Base-by-base conservation (phyloP, 2,888 invertebrate genomes). In the Apamea sordens region DNA sequence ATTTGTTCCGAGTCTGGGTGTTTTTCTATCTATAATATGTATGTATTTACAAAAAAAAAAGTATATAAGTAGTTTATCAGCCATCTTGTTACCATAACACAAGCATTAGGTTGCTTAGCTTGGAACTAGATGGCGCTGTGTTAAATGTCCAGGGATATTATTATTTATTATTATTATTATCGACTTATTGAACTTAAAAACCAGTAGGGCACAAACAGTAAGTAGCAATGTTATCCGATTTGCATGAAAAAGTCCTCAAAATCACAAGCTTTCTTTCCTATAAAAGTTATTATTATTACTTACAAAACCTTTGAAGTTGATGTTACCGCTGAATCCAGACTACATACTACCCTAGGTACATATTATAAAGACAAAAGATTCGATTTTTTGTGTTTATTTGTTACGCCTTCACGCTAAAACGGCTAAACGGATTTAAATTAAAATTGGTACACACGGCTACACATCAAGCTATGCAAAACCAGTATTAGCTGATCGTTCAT, bases 191-290 rank as follows among this genome's bases (percentile, higher is more conserved):
- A n/a, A 24, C 47, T 69, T 47, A 18, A 18, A 78, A 69, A 24
- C 44, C 18, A 71, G 18, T 32, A n/a, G 10, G 28, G 13, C 61
- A 32, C 4, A n/a, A 47, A 67, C 3, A 47, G 71, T n/a, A 41
- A 41, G 41, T 41, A 73, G n/a, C 67, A 77, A 73, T 56, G 61
- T 75, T 59, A 65, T 41, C 47, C 36, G 61, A 84, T 86, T 86
- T 86, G 78, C 74, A 86, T 86, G 77, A 74, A 77, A 84, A 77
- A 82, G 53, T 77, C 59, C 56, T 85, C 85, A 76, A 76, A 86
- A 75, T 82, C 36, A 77, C 78, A 78, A 82, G 47, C 69, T 73
- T 84, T 77, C 65, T 56, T 76, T 24, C 15, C 63, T 83, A 64
- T 59, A 68, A 63, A 76, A 84, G 32, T 77, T 79, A 77, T 80